Evolutionary conservation across 2,113 vertebrate species (phyloP).

Genomic region (Empidonax alnorum): DNA sequence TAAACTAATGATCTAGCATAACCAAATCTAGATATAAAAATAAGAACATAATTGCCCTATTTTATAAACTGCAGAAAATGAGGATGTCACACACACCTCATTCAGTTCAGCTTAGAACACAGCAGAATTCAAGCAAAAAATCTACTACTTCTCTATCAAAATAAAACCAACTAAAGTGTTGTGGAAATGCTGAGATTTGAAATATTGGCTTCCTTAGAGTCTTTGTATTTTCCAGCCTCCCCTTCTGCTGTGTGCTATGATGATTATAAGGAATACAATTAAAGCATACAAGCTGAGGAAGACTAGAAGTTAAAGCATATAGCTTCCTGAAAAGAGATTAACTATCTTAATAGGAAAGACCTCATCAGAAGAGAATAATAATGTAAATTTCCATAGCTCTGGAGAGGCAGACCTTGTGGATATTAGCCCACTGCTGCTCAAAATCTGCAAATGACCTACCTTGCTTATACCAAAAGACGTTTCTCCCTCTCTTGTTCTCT

Average conservation of each 20-base stretch:
- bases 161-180: neutral
- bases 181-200: neutral
- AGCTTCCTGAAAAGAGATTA: conserved; percentile 48
- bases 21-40: neutral
- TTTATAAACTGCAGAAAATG: neutral
- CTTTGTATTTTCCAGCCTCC: neutral
- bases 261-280: conserved; percentile 38
- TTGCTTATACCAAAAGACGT: neutral
- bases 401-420: neutral
- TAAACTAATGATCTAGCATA: neutral
- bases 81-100: neutral
- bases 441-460: neutral
- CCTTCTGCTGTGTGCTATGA: neutral
- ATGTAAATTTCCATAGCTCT: conserved; percentile 36
- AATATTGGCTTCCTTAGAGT: neutral
- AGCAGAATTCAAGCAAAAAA: neutral
- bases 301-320: conserved; percentile 25
- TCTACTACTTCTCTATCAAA: neutral
- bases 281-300: neutral
- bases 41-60: neutral
- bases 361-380: neutral
- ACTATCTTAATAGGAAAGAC: conserved; percentile 7
- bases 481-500: neutral
- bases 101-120: neutral
- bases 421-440: neutral